Evolutionary conservation across 1,140 invertebrate genomes (phyloP).

Genomic region (Oncopeltus fasciatus): DNA sequence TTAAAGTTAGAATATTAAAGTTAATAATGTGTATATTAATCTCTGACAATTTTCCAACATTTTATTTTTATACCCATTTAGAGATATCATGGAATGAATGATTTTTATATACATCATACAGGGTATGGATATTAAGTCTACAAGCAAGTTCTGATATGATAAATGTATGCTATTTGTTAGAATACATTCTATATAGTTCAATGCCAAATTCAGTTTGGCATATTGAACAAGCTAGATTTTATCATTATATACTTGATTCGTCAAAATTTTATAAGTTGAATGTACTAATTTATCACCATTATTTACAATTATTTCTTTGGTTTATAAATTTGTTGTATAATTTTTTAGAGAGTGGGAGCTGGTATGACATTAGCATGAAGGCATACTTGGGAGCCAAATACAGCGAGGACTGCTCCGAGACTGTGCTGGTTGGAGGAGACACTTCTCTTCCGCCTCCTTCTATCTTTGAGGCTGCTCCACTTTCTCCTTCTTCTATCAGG

Average conservation of each 20-base stretch:
- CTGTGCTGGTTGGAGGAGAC: neutral
- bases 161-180: no score
- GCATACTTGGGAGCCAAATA: neutral
- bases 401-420: neutral
- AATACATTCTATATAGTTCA: no score
- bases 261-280: neutral
- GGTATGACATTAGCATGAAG: conserved; percentile 6
- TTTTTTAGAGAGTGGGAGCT: neutral
- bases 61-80: no score
- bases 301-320: neutral
- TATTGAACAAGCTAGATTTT: no score
- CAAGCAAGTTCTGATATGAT: no score
- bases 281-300: neutral
- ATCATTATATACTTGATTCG: neutral
- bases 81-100: no score
- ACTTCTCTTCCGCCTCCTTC: neutral
- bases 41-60: no score
- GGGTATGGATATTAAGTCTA: no score
- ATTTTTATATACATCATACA: no score
- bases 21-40: no score
- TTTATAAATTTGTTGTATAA: neutral
- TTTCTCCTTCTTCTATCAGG: neutral
- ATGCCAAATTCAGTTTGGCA: neutral
- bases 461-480: neutral
- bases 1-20: no score